These are phyloP conservation scores for Sciurus carolinensis DNA, from an alignment of 2,797 vertebrate species.

Conservation along the genomic window DNA sequence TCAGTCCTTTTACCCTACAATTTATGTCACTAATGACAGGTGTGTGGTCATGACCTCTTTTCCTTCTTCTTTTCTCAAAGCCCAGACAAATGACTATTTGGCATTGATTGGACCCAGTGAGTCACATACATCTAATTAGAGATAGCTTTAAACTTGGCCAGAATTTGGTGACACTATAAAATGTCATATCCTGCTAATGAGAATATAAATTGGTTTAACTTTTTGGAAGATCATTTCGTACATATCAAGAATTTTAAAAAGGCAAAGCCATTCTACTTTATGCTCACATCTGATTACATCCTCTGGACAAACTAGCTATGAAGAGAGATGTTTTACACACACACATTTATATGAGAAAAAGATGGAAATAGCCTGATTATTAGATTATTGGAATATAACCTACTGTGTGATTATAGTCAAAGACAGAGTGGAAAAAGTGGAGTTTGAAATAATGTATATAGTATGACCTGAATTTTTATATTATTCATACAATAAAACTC, in stretches of 20 bases:
- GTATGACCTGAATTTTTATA: slow-evolving; percentile 18
- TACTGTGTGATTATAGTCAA: slow-evolving; percentile 9
- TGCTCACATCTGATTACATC: neutral
- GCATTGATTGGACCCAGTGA: neutral
- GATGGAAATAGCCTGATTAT: slow-evolving; percentile 9
- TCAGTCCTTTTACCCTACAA: slow-evolving; percentile 52
- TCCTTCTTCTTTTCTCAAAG: slow-evolving; percentile 56
- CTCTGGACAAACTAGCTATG: slow-evolving; percentile 42
- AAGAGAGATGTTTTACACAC: neutral
- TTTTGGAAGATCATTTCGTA: slow-evolving; percentile 27
- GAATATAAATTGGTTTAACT: slow-evolving; percentile 31
- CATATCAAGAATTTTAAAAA: slow-evolving; percentile 38
- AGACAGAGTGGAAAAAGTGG: neutral
- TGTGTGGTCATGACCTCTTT: neutral
- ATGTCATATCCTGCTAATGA: slow-evolving; percentile 34
- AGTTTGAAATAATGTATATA: slow-evolving; percentile 24
- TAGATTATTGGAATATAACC: neutral
- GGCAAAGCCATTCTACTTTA: neutral
- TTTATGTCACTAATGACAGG: slow-evolving; percentile 54
- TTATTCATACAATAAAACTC: neutral
- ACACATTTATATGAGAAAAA: neutral
- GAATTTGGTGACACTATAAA: slow-evolving; percentile 46
- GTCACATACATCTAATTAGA: slow-evolving; percentile 15
- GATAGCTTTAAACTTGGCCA: slow-evolving; percentile 54
- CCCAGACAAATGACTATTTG: slow-evolving; percentile 7